A percentile compares a stretch with the other conserved stretches of the same genome.
Conservation (phyloP, 1,140 invertebrate genomes). For the Drosophila pruinosa region DNA sequence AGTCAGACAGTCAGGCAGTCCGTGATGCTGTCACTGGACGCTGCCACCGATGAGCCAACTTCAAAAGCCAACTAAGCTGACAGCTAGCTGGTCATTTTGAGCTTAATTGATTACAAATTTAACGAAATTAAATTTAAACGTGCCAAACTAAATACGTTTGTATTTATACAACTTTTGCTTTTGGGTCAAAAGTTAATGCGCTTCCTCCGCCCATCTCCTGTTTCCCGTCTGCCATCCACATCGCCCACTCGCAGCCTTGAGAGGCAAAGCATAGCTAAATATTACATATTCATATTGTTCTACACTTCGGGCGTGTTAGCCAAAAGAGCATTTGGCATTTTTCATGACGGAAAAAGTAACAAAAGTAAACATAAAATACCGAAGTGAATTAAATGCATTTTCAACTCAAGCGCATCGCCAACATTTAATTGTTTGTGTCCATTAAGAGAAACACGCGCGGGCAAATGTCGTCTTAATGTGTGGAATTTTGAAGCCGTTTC, state of each 20-base stretch:
- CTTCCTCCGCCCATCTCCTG: background rate
- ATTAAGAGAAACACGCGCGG: slow-evolving; percentile 30
- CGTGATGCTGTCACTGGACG: slow-evolving; percentile 20
- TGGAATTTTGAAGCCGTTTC: slow-evolving; percentile 4
- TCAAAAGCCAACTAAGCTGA: slow-evolving; percentile 56
- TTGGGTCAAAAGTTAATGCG: slow-evolving; percentile 43
- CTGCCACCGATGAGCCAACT: slow-evolving; percentile 32
- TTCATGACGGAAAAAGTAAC: slow-evolving; percentile 37
- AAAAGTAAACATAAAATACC: slow-evolving; percentile 26
- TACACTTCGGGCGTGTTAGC: slow-evolving; percentile 41
- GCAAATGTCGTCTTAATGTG: slow-evolving; percentile 1
- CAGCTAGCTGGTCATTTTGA: slow-evolving; percentile 45
- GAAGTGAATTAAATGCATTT: slow-evolving; percentile 19
- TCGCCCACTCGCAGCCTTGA: background rate
- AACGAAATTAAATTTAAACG: slow-evolving; percentile 28
- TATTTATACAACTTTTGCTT: slow-evolving; percentile 3
- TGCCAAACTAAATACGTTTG: slow-evolving; percentile 2
- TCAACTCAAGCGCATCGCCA: slow-evolving; percentile 24
- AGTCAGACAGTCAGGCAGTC: background rate
- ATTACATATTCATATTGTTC: slow-evolving; percentile 28
- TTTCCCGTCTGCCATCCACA: background rate
- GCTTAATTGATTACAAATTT: slow-evolving; percentile 70
- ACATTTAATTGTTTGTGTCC: slow-evolving; percentile 45
- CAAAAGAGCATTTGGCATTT: slow-evolving; percentile 14
- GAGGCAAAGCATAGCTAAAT: background rate